phyloP scores from a whole-genome alignment of 2,797 vertebrate species.

The Lacerta agilis region DNA sequence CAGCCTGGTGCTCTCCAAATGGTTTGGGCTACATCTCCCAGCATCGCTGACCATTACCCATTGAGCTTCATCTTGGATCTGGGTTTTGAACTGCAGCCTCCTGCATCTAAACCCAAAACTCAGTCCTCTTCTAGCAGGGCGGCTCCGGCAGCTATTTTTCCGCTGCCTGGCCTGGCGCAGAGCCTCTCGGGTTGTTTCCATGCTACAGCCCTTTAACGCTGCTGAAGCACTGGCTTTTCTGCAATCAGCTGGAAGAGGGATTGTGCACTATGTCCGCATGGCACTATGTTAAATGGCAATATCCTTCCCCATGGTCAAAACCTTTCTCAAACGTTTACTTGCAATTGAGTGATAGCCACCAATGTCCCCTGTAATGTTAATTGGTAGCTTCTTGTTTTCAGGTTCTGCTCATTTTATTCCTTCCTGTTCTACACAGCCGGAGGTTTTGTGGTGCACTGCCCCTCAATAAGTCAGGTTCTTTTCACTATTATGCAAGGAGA shows the following conservation, averaged over 20 bases:
- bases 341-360: background rate
- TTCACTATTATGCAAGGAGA: too few species aligned
- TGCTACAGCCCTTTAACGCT: background rate
- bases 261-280: too few species aligned
- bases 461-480: background rate
- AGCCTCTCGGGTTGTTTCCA: background rate
- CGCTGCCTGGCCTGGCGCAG: background rate
- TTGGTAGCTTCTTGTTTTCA: background rate
- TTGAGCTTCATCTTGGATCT: background rate
- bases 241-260: background rate
- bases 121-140: background rate
- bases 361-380: background rate
- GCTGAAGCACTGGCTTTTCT: background rate
- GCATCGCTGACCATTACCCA: too few species aligned
- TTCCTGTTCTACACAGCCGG: background rate
- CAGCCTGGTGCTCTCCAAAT: background rate
- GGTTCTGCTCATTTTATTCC: too few species aligned
- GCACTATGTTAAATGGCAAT: background rate
- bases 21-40: background rate
- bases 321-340: background rate
- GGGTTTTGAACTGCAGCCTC: background rate
- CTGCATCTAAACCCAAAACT: background rate
- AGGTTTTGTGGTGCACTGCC: background rate
- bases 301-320: background rate
- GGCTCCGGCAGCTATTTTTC: background rate